Base-by-base conservation (phyloP, 2,113 vertebrate species). In the Furnarius figulus region DNA sequence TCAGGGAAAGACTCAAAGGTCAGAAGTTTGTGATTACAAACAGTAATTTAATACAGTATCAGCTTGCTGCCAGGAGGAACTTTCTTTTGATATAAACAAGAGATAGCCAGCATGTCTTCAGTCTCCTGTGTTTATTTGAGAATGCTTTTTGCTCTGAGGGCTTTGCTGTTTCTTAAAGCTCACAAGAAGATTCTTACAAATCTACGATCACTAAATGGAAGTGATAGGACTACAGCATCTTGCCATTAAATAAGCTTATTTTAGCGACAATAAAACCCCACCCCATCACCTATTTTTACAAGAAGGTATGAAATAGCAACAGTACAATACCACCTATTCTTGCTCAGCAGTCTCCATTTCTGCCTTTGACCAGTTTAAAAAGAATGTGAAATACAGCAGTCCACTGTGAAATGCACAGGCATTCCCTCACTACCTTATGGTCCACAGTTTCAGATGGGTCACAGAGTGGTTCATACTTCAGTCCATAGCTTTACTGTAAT, bases 201-300 rank as follows among this genome's bases (percentile, higher is more conserved):
- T 22, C 24, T 87, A 55, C 0, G 0, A 66, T 62, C 33, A n/a
- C 50, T 80, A 66, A 90, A 79, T 62, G 33, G 3, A 88, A 71
- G 31, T 40, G 63, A 94, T 35, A 89, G 46, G 66, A 68, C 49
- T 58, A 58, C 23, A 91, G 62, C 13, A 78, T n/a, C 79, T 83
- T 56, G 46, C 19, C 46, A 85, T 40, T 77, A 90, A 90, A 82
- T 46, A 50, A 31, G 9, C 16, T 71, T 84, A 67, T 80, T 88
- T 87, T 75, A 86, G 62, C 77, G 84, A 71, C n/a, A 86, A 85
- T 80, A 62, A 56, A 61, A 30, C 49, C 42, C 73, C 80, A 85
- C 46, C 53, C 67, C 37, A 94, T 83, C 92, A 87, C 77, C 76
- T 77, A 25, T 85, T 95, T 83, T 73, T 83, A 70, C 77, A 95